Conservation (phyloP, 2,888 invertebrate species). For the Cataglyphis albicans region DNA sequence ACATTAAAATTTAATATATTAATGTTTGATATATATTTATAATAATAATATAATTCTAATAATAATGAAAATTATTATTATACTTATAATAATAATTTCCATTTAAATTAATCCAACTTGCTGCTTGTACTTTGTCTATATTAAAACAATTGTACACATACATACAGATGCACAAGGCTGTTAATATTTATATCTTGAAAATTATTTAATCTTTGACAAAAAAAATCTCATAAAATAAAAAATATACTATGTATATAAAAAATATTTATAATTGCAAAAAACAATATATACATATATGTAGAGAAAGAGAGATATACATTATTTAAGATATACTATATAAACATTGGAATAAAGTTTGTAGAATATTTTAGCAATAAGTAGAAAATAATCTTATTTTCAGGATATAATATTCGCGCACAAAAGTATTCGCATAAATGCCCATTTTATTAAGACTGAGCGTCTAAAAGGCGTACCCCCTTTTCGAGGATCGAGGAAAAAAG, state of each 20-base stretch:
- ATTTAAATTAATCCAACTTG: neutral
- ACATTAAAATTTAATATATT: neutral
- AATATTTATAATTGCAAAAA: neutral
- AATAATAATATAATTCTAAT: no score
- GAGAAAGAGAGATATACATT: neutral
- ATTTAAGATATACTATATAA: neutral
- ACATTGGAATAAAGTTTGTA: neutral
- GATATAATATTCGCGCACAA: conserved; percentile 69
- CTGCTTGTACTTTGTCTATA: neutral
- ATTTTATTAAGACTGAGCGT: conserved; percentile 81
- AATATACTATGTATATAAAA: neutral
- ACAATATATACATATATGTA: neutral
- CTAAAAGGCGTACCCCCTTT: conserved; percentile 57
- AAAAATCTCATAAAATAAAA: neutral
- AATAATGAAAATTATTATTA: no score
- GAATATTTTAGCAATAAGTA: neutral
- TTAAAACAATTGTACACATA: neutral
- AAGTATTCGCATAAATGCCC: conserved; percentile 82
- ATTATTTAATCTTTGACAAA: neutral
- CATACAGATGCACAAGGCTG: neutral
- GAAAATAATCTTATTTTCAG: conserved; percentile 73
- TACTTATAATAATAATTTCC: neutral
- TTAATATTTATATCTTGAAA: neutral
- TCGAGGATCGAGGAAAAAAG: neutral
- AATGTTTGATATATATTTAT: neutral